These are phyloP conservation scores for Pyrrhosoma nymphula DNA, from an alignment of 2,888 invertebrate genomes.

Conservation along the genomic window DNA sequence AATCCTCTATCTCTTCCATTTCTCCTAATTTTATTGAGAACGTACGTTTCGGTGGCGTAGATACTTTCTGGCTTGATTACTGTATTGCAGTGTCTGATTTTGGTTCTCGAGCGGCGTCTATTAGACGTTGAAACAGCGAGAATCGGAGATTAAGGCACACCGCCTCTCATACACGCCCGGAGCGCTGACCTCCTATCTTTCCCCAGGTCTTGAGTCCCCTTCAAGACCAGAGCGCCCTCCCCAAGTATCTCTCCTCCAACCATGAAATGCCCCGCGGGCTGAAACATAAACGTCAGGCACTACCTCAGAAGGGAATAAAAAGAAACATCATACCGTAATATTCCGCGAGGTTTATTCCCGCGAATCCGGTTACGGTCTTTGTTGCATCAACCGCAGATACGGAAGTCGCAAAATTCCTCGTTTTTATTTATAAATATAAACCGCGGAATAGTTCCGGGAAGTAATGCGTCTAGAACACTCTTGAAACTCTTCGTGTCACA, in stretches of 20 bases:
- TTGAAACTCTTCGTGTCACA: background rate
- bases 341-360: background rate
- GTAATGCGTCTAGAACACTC: background rate
- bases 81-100: no score
- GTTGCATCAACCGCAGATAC: background rate
- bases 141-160: no score
- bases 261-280: no score
- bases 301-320: background rate
- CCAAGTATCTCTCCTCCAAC: no score
- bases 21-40: no score
- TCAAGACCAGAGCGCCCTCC: background rate
- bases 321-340: background rate
- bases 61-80: no score
- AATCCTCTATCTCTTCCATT: no score
- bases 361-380: background rate
- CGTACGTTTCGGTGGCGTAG: no score
- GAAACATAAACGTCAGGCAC: background rate
- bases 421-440: background rate
- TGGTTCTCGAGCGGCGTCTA: no score
- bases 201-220: background rate
- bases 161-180: no score
- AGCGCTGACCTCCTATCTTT: background rate
- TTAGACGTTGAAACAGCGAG: no score
- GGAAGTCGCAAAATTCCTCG: background rate
- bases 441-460: background rate